phyloP scores from a whole-genome alignment of 2,797 vertebrate genomes.

The Phalanger gymnotis region DNA sequence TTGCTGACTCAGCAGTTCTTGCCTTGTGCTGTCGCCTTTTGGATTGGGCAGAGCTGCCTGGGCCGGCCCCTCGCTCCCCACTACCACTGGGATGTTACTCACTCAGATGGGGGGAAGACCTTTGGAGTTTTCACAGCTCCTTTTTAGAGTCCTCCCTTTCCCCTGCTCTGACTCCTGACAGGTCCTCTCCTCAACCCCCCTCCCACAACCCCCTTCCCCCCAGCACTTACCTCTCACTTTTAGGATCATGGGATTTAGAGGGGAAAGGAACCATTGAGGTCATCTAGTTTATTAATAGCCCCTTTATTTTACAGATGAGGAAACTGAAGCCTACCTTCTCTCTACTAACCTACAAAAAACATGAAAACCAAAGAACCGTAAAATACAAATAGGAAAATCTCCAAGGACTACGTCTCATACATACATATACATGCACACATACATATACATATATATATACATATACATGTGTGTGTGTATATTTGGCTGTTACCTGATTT shows the following conservation, averaged over 20 bases:
- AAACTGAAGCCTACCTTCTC: neutral
- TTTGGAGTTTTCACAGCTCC: neutral
- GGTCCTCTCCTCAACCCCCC: fast-evolving
- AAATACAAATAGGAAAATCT: neutral
- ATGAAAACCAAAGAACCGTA: too few relatives aligned
- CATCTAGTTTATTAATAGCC: neutral
- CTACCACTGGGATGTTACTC: neutral
- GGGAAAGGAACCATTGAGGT: neutral
- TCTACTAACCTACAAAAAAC: neutral
- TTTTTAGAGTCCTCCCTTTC: neutral
- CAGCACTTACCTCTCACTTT: neutral
- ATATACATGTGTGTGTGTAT: neutral
- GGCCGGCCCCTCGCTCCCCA: neutral
- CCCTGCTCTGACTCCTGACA: neutral
- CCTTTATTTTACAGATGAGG: neutral
- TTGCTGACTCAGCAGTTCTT: neutral
- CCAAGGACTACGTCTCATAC: too few relatives aligned
- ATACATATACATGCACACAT: too few relatives aligned
- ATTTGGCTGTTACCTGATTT: neutral
- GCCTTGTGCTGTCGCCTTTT: neutral
- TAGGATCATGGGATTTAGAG: neutral
- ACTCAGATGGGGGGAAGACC: neutral
- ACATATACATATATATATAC: too few relatives aligned
- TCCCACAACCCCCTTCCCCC: too few relatives aligned
- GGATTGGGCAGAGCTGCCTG: neutral